A percentile compares a stretch with the other conserved stretches of the same genome.
Conservation (phyloP, 1,140 invertebrate genomes). For the Idris sp. region DNA sequence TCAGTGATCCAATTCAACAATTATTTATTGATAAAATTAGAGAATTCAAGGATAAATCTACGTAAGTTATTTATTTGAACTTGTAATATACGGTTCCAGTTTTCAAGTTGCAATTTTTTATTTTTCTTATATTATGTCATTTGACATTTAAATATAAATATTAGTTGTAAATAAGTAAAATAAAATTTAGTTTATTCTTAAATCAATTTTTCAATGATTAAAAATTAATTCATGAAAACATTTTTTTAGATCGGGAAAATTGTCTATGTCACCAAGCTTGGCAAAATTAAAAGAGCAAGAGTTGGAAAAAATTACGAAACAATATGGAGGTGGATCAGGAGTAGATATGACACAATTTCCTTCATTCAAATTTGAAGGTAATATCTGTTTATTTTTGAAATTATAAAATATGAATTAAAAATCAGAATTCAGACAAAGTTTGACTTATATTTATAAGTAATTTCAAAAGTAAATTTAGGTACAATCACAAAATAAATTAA, state of each 20-base stretch:
- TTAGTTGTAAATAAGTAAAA: too few species aligned
- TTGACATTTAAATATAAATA: too few species aligned
- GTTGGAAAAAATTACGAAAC: slow-evolving; percentile 87
- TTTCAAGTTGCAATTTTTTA: not conserved
- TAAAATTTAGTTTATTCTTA: too few species aligned
- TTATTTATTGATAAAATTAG: slow-evolving; percentile 94
- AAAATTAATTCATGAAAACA: slow-evolving; percentile 1
- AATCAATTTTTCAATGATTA: not conserved
- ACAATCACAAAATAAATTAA: too few species aligned
- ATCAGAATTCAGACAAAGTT: too few species aligned
- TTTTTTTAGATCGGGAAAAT: slow-evolving; percentile 83
- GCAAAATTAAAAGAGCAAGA: slow-evolving; percentile 86
- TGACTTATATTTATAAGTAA: too few species aligned
- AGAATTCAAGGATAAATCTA: slow-evolving; percentile 89
- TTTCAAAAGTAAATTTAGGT: too few species aligned
- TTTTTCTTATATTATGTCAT: not conserved
- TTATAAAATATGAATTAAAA: too few species aligned
- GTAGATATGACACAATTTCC: slow-evolving; percentile 94
- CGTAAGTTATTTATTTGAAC: slow-evolving; percentile 77
- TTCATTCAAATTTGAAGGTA: slow-evolving; percentile 86
- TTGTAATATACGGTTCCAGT: too few species aligned
- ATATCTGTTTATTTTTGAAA: too few species aligned
- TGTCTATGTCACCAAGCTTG: slow-evolving; percentile 88
- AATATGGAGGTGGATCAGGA: slow-evolving; percentile 86
- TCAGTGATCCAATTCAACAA: slow-evolving; percentile 93